A percentile compares a stretch with the other conserved stretches of the same genome.
Conservation (phyloP, 2,797 vertebrate species). For the Sebastes itinus region DNA sequence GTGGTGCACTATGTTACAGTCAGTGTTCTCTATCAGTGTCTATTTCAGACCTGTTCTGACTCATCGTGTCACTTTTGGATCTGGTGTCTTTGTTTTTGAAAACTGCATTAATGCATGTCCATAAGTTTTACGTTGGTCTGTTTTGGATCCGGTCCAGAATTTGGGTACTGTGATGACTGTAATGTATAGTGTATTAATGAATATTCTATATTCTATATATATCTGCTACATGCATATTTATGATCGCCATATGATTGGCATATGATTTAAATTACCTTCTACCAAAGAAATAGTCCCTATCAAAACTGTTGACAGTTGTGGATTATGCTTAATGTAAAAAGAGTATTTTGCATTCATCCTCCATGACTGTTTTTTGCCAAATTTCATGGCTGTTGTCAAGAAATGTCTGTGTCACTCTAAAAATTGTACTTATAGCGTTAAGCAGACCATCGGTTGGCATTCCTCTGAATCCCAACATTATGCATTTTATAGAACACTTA, state of each 20-base stretch:
- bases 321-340: neutral
- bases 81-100: neutral
- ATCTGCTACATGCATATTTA: neutral
- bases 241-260: neutral
- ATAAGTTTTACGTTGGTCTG: neutral
- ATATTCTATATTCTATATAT: too few relatives aligned
- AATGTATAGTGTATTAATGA: neutral
- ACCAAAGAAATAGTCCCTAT: neutral
- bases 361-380: neutral
- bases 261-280: neutral
- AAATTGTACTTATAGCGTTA: neutral
- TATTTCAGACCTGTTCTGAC: neutral
- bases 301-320: neutral
- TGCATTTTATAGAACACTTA: neutral
- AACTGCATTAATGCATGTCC: neutral
- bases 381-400: neutral
- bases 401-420: neutral
- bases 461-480: neutral
- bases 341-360: neutral
- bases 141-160: neutral
- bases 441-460: neutral
- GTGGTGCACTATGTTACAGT: neutral
- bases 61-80: neutral
- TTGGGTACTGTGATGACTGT: neutral
- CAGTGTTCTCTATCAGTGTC: neutral